A percentile compares a stretch with the other conserved stretches of the same genome.
Evolutionary conservation across 2,797 vertebrate genomes (phyloP).

Genomic region (Bryconaethiops microstoma): DNA sequence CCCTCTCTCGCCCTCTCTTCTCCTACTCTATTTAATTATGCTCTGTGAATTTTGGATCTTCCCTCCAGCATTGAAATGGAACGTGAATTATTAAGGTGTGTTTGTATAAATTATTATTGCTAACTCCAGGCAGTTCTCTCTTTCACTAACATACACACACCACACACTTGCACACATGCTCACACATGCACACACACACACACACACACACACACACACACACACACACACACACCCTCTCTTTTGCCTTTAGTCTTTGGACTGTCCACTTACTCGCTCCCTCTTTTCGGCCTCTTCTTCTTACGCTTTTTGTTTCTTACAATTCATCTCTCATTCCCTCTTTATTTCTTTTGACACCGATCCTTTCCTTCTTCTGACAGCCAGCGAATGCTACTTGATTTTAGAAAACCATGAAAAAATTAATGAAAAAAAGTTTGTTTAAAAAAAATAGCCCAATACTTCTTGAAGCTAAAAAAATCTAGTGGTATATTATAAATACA

Average conservation of each 20-base stretch:
- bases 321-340: slow-evolving; percentile 67
- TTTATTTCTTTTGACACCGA: slow-evolving; percentile 63
- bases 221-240: slow-evolving; percentile 18
- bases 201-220: slow-evolving; percentile 38
- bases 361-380: slow-evolving; percentile 33
- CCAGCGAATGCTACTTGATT: slow-evolving; percentile 40
- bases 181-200: slow-evolving; percentile 47
- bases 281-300: slow-evolving; percentile 38
- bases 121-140: slow-evolving; percentile 85
- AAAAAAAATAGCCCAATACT: no score
- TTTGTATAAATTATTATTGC: slow-evolving; percentile 91
- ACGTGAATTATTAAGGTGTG: slow-evolving; percentile 89
- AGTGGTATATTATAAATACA: no score
- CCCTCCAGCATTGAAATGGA: slow-evolving; percentile 86
- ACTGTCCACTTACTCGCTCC: slow-evolving; percentile 60
- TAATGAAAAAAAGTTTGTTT: no score
- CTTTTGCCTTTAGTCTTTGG: slow-evolving; percentile 62
- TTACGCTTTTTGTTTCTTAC: slow-evolving; percentile 26
- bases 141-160: slow-evolving; percentile 50
- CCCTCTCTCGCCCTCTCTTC: slow-evolving; percentile 69
- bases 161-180: slow-evolving; percentile 6
- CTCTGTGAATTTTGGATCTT: slow-evolving; percentile 88
- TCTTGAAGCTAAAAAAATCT: no score
- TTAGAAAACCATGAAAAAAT: slow-evolving; percentile 46
- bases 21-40: slow-evolving; percentile 87